These are phyloP conservation scores for Columba livia DNA, from an alignment of 2,113 vertebrate genomes.

Conservation along the genomic window DNA sequence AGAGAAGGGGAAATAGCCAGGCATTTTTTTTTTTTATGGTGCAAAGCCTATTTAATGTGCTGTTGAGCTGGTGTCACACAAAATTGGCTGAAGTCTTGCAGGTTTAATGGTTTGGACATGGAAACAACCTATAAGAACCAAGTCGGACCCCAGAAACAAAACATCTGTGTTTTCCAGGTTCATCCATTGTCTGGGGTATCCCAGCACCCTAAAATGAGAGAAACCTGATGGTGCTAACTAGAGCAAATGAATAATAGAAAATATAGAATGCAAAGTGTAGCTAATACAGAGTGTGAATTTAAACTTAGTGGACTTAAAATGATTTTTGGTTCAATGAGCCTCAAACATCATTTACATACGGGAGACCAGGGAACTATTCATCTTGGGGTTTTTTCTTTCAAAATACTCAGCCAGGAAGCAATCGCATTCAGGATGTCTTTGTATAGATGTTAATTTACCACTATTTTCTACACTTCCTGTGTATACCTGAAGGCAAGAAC, in stretches of 20 bases:
- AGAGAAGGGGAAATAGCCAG: background rate
- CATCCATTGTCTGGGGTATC: background rate
- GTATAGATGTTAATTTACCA: background rate
- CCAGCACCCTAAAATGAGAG: background rate
- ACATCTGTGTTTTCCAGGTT: background rate
- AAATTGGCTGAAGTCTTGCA: background rate
- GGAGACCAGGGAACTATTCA: background rate
- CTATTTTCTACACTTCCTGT: background rate
- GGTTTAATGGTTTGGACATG: background rate
- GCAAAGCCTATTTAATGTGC: background rate
- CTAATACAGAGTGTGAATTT: background rate
- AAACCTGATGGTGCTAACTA: background rate
- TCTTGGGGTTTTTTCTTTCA: background rate
- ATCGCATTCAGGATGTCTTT: background rate
- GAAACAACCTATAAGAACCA: background rate
- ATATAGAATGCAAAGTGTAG: background rate
- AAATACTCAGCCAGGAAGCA: background rate
- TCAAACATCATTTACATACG: background rate
- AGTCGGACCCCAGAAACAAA: background rate
- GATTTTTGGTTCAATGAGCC: background rate
- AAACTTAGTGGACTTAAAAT: background rate
- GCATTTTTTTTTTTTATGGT: background rate
- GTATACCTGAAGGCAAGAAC: background rate
- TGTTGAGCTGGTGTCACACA: background rate
- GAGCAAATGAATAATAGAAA: background rate